Evolutionary conservation across 2,797 vertebrate genomes (phyloP).

Genomic region (Chrosomus eos): DNA sequence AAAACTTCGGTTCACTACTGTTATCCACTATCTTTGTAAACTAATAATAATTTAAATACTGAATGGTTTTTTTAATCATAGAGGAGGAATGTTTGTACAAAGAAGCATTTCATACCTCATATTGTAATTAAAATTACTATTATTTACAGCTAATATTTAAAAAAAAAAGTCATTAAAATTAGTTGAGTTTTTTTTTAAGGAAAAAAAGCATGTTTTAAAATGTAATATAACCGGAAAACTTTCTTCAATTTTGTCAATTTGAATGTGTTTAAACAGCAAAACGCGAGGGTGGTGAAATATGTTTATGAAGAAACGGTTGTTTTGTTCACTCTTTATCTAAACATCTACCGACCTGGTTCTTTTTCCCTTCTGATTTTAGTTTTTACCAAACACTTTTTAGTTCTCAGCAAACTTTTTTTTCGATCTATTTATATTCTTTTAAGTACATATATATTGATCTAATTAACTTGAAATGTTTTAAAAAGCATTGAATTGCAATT

Average conservation of each 20-base stretch:
- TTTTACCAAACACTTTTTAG: neutral
- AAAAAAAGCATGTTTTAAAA: neutral
- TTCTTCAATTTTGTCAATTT: neutral
- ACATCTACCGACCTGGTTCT: neutral
- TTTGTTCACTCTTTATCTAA: conserved; percentile 24
- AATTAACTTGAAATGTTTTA: neutral
- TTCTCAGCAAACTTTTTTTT: neutral
- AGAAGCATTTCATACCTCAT: neutral
- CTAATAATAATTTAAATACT: too few species aligned
- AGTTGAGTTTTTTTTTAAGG: neutral
- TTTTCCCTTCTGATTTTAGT: neutral
- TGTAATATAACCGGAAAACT: neutral
- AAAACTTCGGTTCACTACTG: neutral
- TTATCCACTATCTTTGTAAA: neutral
- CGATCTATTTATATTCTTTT: neutral
- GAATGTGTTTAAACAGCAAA: neutral
- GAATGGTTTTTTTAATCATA: too few species aligned
- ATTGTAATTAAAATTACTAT: neutral
- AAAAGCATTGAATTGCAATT: neutral
- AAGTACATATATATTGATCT: neutral
- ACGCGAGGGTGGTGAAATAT: neutral
- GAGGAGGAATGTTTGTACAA: neutral
- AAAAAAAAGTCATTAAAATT: neutral
- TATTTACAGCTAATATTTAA: neutral
- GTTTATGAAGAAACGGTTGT: neutral